Conservation (phyloP, 1,140 invertebrate species). For the Bombus superbus region DNA sequence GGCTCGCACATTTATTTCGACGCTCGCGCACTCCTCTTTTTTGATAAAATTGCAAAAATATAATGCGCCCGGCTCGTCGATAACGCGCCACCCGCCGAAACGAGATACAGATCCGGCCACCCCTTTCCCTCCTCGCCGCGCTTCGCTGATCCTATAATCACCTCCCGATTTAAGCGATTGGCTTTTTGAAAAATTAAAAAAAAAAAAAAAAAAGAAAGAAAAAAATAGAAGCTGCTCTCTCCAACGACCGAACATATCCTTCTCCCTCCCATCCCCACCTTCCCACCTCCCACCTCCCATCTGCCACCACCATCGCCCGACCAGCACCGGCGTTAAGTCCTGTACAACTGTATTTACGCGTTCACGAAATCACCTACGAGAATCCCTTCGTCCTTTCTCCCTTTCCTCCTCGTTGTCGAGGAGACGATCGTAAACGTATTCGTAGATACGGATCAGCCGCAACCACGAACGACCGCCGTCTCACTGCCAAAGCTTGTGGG, state of each 20-base stretch:
- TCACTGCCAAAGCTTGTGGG: constrained; percentile 69
- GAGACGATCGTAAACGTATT: constrained; percentile 20
- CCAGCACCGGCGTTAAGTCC: no score
- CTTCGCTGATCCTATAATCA: constrained; percentile 45
- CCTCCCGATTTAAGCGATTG: constrained; percentile 48
- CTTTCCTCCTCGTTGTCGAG: background rate
- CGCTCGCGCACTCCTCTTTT: constrained; percentile 40
- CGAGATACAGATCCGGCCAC: constrained; percentile 39
- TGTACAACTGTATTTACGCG: background rate
- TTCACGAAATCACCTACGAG: background rate
- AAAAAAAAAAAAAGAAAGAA: constrained; percentile 26
- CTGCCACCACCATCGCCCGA: no score
- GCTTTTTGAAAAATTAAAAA: constrained; percentile 44
- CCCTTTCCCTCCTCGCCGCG: background rate
- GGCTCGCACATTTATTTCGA: constrained; percentile 56
- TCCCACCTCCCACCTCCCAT: no score
- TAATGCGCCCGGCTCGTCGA: constrained; percentile 52
- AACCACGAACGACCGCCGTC: constrained; percentile 42
- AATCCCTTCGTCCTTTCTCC: background rate
- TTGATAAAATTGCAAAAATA: constrained; percentile 56
- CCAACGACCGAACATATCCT: background rate
- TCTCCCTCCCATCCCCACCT: background rate
- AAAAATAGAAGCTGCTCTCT: background rate
- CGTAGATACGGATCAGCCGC: constrained; percentile 66
- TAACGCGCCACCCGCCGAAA: constrained; percentile 46